Evolutionary conservation across 2,113 vertebrate genomes (phyloP).

Genomic region (Lipotes vexillifer): DNA sequence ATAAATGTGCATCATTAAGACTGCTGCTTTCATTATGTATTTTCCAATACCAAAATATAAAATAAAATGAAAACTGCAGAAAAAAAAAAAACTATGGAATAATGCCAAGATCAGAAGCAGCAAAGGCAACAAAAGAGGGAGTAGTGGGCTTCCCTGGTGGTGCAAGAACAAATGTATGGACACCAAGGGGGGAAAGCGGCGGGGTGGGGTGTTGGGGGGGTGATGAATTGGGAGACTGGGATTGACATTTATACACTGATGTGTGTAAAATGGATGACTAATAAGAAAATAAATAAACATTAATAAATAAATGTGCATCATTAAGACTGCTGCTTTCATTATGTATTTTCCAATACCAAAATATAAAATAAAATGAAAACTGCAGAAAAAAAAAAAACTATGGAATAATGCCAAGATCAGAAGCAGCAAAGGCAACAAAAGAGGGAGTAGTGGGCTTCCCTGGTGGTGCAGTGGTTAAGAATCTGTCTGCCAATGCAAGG

Average conservation of each 20-base stretch:
- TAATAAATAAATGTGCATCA: neutral
- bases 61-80: slow-evolving; percentile 42
- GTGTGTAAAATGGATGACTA: no score
- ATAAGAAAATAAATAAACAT: no score
- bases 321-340: neutral
- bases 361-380: slow-evolving; percentile 51
- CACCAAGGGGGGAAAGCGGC: no score
- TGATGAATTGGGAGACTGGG: no score
- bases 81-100: neutral
- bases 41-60: slow-evolving; percentile 45
- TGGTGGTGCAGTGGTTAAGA: no score
- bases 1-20: neutral
- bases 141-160: no score
- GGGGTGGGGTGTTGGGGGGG: no score
- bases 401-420: neutral
- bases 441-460: no score
- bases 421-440: neutral
- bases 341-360: slow-evolving; percentile 30
- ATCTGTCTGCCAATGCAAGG: no score
- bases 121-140: neutral
- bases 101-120: neutral
- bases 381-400: neutral
- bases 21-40: neutral
- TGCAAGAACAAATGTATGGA: no score
- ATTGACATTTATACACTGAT: no score